Evolutionary conservation across 2,113 vertebrate genomes (phyloP).

Genomic region (Chinchilla lanigera): DNA sequence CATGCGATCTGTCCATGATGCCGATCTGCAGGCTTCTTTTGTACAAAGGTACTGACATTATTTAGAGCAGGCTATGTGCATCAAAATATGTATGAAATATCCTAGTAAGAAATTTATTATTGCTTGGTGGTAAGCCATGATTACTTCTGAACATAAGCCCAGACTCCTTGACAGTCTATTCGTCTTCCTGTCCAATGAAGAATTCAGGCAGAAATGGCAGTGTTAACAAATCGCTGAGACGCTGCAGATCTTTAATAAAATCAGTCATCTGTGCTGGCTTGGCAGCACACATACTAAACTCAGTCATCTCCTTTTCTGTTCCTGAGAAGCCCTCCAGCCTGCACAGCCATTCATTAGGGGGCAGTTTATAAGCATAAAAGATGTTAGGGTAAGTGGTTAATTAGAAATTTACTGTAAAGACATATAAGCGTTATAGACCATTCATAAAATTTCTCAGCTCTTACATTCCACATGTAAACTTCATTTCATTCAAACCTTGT

Average conservation of each 20-base stretch:
- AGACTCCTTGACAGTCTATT: neutral
- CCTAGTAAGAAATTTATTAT: neutral
- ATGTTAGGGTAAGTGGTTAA: constrained; percentile 41
- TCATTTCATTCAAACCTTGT: constrained; percentile 37
- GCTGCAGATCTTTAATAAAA: neutral
- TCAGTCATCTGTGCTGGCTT: neutral
- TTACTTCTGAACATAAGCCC: neutral
- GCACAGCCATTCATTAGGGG: constrained; percentile 32
- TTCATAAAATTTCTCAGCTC: constrained; percentile 48
- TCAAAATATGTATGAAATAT: neutral
- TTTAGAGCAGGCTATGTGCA: neutral
- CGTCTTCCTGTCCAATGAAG: neutral
- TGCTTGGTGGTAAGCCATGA: neutral
- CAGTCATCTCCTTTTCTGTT: constrained; percentile 14
- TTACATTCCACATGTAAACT: constrained; percentile 47
- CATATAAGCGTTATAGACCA: constrained; percentile 34
- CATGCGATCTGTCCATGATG: neutral
- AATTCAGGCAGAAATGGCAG: neutral
- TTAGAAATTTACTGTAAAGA: constrained; percentile 39
- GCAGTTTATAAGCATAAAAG: constrained; percentile 6
- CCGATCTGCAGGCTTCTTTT: neutral
- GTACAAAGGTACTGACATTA: neutral
- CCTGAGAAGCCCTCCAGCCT: neutral
- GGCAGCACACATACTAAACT: neutral
- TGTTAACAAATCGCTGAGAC: neutral